These are phyloP conservation scores for Palloptera scutellata DNA, from an alignment of 2,888 invertebrate genomes.

Conservation along the genomic window DNA sequence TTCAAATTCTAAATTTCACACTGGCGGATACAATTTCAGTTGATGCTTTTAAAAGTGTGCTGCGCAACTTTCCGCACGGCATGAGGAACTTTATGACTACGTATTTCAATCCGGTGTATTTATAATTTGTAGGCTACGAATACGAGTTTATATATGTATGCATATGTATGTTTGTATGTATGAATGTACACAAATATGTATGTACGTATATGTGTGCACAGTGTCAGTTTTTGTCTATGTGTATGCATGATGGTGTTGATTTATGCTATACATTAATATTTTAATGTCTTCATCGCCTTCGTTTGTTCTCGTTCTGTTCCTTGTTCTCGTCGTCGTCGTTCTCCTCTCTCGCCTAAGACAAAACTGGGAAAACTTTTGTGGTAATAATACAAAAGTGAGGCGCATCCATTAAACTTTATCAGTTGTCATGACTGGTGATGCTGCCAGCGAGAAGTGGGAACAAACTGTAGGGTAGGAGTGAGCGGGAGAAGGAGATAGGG, in stretches of 20 bases:
- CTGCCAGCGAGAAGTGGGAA: not conserved
- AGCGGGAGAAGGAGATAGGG: not conserved
- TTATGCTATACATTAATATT: constrained; percentile 40
- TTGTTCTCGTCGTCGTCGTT: too few relatives aligned
- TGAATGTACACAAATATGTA: too few relatives aligned
- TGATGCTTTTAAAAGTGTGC: too few relatives aligned
- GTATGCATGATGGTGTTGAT: constrained; percentile 31
- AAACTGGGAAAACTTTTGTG: constrained; percentile 23
- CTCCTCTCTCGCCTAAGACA: constrained; percentile 23
- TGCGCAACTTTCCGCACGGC: too few relatives aligned
- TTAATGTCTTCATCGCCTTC: constrained; percentile 37
- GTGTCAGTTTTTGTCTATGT: constrained; percentile 2
- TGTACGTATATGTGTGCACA: too few relatives aligned
- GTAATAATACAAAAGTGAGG: not conserved
- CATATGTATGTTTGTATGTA: too few relatives aligned
- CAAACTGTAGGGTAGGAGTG: not conserved
- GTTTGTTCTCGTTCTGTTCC: not conserved
- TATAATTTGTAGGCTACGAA: too few relatives aligned
- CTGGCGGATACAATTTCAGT: too few relatives aligned
- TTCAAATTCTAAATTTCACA: too few relatives aligned
- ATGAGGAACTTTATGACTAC: too few relatives aligned
- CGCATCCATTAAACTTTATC: constrained; percentile 36
- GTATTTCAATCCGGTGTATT: too few relatives aligned
- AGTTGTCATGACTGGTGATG: constrained; percentile 13
- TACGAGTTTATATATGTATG: too few relatives aligned